These are phyloP conservation scores for Osmerus eperlanus DNA, from an alignment of 2,113 vertebrate genomes.

Conservation along the genomic window DNA sequence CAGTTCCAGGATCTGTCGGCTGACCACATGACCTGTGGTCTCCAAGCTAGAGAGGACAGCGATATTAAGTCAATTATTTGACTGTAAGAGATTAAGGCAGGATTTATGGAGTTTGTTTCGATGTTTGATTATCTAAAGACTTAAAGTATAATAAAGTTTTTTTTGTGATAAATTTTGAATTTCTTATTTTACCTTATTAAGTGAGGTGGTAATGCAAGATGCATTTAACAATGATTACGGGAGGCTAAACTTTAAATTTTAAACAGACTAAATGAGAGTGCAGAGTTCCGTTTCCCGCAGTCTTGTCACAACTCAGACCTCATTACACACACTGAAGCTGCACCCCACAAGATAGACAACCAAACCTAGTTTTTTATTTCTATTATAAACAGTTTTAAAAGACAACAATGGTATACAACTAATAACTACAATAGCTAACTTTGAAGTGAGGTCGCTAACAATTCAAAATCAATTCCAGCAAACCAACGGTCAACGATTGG, in stretches of 20 bases:
- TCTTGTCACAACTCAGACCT: conserved; percentile 6
- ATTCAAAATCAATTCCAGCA: too few relatives aligned
- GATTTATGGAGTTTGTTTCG: neutral
- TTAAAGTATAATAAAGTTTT: neutral
- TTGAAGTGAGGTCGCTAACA: too few relatives aligned
- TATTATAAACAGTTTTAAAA: too few relatives aligned
- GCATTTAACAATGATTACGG: conserved; percentile 46
- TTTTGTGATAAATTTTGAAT: neutral
- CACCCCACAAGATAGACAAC: conserved; percentile 2
- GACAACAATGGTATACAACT: too few relatives aligned
- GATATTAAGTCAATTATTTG: too few relatives aligned
- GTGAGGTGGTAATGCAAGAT: conserved; percentile 46
- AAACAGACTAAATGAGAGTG: conserved; percentile 49
- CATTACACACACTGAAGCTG: neutral
- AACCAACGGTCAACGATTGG: too few relatives aligned
- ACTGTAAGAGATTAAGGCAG: too few relatives aligned
- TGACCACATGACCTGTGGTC: neutral
- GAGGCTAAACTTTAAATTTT: conserved; percentile 62
- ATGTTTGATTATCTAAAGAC: neutral
- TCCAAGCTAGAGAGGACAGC: too few relatives aligned
- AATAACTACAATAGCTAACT: too few relatives aligned
- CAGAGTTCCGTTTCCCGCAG: conserved; percentile 18
- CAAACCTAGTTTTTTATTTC: too few relatives aligned
- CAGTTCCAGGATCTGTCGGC: neutral
- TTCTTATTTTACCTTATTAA: neutral